These are phyloP conservation scores for Crossocerus cetratus DNA, from an alignment of 2,888 invertebrate genomes.

Conservation along the genomic window DNA sequence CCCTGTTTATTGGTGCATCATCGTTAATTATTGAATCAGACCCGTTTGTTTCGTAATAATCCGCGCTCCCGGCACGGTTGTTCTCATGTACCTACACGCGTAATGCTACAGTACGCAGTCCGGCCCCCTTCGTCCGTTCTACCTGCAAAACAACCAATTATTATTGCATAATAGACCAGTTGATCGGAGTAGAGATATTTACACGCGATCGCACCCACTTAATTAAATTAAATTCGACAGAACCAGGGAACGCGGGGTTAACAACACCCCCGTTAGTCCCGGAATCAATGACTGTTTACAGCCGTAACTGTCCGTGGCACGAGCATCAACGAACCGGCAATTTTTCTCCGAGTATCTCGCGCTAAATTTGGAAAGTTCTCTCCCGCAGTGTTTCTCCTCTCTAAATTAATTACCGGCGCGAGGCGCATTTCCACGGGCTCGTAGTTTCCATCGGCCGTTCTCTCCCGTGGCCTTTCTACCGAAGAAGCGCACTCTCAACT, in stretches of 20 bases:
- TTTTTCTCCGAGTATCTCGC: no score
- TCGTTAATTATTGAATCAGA: constrained; percentile 21
- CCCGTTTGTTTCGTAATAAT: constrained; percentile 19
- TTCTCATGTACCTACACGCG: neutral
- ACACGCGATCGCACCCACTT: neutral
- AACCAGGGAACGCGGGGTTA: neutral
- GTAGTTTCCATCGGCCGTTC: neutral
- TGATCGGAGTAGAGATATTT: neutral
- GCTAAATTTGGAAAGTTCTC: no score
- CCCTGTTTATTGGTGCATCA: neutral
- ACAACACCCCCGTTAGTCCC: neutral
- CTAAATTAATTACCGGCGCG: neutral
- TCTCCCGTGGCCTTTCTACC: neutral
- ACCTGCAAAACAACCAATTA: constrained; percentile 7
- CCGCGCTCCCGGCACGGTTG: neutral
- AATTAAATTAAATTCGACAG: neutral
- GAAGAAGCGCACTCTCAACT: neutral
- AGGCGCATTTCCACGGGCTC: constrained; percentile 10
- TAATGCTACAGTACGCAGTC: neutral
- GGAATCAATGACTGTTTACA: no score
- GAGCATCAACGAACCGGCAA: no score
- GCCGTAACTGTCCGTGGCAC: no score
- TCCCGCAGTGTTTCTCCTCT: no score
- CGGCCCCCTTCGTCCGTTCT: no score
- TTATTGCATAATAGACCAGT: neutral